Evolutionary conservation across 1,140 invertebrate species (phyloP), one percentile per base, ranked within the genome.

Genomic region (Anastrepha obliqua): DNA sequence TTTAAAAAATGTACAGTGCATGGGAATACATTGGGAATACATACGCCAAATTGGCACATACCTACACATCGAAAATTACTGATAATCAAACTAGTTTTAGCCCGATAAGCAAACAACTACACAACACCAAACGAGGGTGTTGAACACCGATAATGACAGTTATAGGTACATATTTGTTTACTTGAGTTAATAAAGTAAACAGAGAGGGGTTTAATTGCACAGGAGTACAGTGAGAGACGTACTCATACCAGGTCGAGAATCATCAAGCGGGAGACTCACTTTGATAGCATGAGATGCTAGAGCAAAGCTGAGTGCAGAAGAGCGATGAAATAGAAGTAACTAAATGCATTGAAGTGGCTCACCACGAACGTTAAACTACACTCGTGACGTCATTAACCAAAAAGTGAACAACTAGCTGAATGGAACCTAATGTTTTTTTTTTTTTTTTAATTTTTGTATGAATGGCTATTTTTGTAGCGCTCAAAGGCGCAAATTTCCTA

Each of bases 331-430:
- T 62, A n/a, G 13, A 17, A 65, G 2, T 65, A 1, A 47, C 7
- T 29, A 29, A 44, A 29, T 39, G 67, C 67, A 42, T 9, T 70
- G 67, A 6, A 70, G 67, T 39, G 67, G 29, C 15, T 70, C 6
- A 55, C 51, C 51, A 55, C 6, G 51, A 0, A 44, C 67, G 64
- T 39, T 9, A 65, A 62, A 62, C 7, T 20, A 65, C 20, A 29
- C 39, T 65, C 9, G 67, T 70, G 67, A 70, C 67, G 67, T 70
- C 67, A 47, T 70, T 70, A 44, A 70, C 29, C 67, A 42, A 42
- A 70, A 55, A 55, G 29, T 29, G 29, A 29, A 29, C 29, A 29
- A 29, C 29, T 29, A 29, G 29, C 29, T 29, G 29, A 29, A 29
- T 29, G 29, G 29, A 29, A 29, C 29, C 29, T 29, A 29, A 29